Evolutionary conservation across 2,113 vertebrate species (phyloP).

Genomic region (Peromyscus maniculatus): DNA sequence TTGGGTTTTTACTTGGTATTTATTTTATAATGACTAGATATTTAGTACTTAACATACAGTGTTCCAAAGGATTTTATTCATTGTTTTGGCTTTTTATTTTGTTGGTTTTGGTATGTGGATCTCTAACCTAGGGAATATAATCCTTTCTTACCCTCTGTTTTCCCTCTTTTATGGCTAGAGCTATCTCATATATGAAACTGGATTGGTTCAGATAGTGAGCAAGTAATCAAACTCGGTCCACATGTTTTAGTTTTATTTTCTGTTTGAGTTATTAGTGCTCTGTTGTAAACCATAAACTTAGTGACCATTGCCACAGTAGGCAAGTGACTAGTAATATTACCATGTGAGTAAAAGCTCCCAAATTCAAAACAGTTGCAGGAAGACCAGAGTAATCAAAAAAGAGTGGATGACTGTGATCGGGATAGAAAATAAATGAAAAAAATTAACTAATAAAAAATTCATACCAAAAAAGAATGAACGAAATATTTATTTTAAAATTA

Average conservation of each 20-base stretch:
- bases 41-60: background rate
- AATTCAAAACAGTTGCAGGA: conserved; percentile 60
- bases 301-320: background rate
- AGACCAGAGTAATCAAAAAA: conserved; percentile 29
- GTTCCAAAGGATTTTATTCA: conserved; percentile 29
- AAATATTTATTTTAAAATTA: conserved; percentile 63
- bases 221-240: background rate
- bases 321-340: background rate
- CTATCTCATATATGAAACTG: conserved; percentile 4
- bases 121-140: background rate
- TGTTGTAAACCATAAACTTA: conserved; percentile 4
- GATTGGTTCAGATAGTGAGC: conserved; percentile 20
- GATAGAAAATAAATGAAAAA: background rate
- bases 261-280: conserved; percentile 40
- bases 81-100: conserved; percentile 48
- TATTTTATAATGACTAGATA: conserved; percentile 47
- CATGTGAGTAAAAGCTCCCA: conserved; percentile 20
- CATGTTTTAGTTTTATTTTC: conserved; percentile 43
- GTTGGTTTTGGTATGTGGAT: background rate
- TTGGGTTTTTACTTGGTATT: conserved; percentile 40
- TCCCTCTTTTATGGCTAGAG: conserved; percentile 30
- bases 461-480: background rate
- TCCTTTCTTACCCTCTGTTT: background rate
- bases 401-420: background rate
- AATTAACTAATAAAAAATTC: background rate